These are phyloP conservation scores for Terrapene triunguis DNA, from an alignment of 2,113 vertebrate genomes.

Conservation along the genomic window DNA sequence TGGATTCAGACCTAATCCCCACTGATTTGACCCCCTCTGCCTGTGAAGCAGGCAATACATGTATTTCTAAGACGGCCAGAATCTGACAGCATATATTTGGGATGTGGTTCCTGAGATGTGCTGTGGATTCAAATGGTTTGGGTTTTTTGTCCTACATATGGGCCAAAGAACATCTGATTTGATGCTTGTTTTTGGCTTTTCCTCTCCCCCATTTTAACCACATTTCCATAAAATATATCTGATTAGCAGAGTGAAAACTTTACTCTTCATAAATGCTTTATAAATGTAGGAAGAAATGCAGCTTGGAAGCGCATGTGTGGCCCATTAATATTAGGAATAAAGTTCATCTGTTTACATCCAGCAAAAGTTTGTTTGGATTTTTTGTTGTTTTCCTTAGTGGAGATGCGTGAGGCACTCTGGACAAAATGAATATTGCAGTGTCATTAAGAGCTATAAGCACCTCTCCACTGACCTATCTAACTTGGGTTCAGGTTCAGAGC, in stretches of 20 bases:
- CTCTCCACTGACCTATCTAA: neutral
- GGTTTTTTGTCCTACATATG: neutral
- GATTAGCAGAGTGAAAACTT: constrained; percentile 35
- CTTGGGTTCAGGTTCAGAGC: constrained; percentile 6
- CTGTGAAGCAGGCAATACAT: neutral
- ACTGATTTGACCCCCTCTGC: neutral
- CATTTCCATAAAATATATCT: constrained; percentile 23
- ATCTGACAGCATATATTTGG: neutral
- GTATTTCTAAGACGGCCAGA: neutral
- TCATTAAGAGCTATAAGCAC: constrained; percentile 6
- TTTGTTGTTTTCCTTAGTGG: neutral
- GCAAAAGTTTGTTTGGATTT: neutral
- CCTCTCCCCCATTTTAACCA: constrained; percentile 30
- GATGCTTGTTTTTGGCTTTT: neutral
- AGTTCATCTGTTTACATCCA: neutral
- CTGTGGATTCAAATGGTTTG: neutral
- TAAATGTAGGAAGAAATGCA: constrained; percentile 8
- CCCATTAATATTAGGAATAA: constrained; percentile 36
- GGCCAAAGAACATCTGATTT: neutral
- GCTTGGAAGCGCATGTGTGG: neutral
- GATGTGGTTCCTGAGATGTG: neutral
- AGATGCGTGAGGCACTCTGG: constrained; percentile 1
- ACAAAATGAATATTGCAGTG: constrained; percentile 26
- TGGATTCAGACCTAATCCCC: neutral
- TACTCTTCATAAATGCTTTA: constrained; percentile 10